These are phyloP conservation scores for Agrochola lota DNA, from an alignment of 2,888 invertebrate species.

Conservation along the genomic window DNA sequence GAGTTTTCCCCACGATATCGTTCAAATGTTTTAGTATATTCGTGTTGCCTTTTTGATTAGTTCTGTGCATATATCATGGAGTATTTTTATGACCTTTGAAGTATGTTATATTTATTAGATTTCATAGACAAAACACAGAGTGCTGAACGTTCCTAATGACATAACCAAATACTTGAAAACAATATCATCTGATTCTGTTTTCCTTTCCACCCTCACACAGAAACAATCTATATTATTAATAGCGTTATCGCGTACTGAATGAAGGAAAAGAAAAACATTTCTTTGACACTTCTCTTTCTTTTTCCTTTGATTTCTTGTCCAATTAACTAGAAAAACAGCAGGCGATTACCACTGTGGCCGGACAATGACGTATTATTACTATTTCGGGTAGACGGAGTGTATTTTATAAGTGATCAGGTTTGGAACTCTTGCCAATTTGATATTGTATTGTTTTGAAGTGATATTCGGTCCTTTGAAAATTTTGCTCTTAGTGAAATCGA, in stretches of 20 bases:
- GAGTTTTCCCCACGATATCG: background rate
- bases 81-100: background rate
- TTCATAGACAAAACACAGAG: background rate
- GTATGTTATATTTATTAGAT: background rate
- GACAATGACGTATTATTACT: constrained; percentile 85
- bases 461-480: background rate
- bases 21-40: too few species aligned
- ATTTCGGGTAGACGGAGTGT: constrained; percentile 67
- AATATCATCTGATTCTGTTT: constrained; percentile 47
- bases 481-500: background rate
- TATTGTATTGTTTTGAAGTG: constrained; percentile 3
- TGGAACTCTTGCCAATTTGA: background rate
- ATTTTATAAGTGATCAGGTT: constrained; percentile 19
- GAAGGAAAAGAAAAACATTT: constrained; percentile 64
- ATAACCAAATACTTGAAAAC: constrained; percentile 18
- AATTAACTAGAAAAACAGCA: constrained; percentile 88
- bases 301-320: constrained; percentile 84
- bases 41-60: too few species aligned
- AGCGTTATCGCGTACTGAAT: constrained; percentile 48
- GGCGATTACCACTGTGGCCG: constrained; percentile 75
- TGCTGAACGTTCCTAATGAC: too few species aligned
- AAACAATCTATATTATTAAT: constrained; percentile 57
- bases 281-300: constrained; percentile 61
- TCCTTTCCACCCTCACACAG: constrained; percentile 10
- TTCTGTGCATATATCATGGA: background rate